Percentiles rank a stretch among this genome's conserved stretches.
Evolutionary conservation across 2,113 vertebrate species (phyloP).

Genomic region (Cynoglossus semilaevis): DNA sequence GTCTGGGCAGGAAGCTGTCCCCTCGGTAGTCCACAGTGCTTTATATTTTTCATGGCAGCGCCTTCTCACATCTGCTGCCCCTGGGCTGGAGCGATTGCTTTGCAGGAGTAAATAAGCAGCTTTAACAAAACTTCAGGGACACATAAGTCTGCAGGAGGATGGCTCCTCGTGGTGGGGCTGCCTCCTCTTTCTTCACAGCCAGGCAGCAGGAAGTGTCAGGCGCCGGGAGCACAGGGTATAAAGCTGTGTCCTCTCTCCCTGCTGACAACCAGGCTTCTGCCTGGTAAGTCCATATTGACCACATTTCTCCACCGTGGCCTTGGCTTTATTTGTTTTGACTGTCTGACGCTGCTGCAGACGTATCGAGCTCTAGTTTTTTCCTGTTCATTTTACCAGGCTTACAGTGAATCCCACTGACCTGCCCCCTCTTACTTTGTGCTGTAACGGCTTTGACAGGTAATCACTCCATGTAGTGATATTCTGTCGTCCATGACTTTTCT

Average conservation of each 20-base stretch:
- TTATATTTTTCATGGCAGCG: constrained; percentile 61
- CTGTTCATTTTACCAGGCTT: constrained; percentile 68
- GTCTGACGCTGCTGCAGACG: constrained; percentile 69
- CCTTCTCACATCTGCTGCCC: constrained; percentile 49
- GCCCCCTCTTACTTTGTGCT: constrained; percentile 5
- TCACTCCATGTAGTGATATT: too few species aligned
- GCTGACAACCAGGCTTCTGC: constrained; percentile 62
- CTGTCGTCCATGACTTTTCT: too few species aligned
- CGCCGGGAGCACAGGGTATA: constrained; percentile 56
- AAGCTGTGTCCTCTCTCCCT: constrained; percentile 64
- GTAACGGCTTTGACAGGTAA: too few species aligned
- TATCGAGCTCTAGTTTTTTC: constrained; percentile 68
- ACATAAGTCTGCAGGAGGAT: constrained; percentile 71
- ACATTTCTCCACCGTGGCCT: constrained; percentile 59
- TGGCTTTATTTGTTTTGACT: constrained; percentile 75
- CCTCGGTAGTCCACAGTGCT: constrained; percentile 61
- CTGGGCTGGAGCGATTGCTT: constrained; percentile 66
- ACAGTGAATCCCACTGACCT: constrained; percentile 50
- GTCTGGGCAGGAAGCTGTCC: constrained; percentile 64
- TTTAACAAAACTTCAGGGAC: constrained; percentile 83
- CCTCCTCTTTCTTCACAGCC: constrained; percentile 47
- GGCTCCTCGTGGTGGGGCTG: constrained; percentile 52
- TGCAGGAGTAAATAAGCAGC: constrained; percentile 81
- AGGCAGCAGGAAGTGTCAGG: constrained; percentile 50
- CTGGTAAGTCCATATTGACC: constrained; percentile 69